Percentiles rank a stretch among this genome's conserved stretches.
Evolutionary conservation across 2,888 invertebrate species (phyloP).

Genomic region (Sceliomorpha sp.): DNA sequence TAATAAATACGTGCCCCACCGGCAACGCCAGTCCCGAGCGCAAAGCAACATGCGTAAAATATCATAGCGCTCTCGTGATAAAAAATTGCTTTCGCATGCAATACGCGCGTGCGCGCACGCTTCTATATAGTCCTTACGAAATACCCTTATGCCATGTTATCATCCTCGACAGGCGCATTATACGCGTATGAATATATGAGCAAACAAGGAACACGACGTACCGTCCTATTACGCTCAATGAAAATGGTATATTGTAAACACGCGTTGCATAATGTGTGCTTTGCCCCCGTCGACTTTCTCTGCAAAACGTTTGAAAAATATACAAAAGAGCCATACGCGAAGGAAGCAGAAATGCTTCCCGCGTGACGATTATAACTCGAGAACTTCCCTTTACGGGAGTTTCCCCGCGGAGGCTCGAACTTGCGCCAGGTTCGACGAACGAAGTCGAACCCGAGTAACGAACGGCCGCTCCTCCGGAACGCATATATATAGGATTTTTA

Average conservation of each 20-base stretch:
- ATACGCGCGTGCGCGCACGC: neutral
- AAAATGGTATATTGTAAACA: conserved; percentile 10
- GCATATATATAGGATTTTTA: too few relatives aligned
- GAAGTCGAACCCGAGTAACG: too few relatives aligned
- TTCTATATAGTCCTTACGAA: conserved; percentile 11
- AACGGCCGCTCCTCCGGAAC: too few relatives aligned
- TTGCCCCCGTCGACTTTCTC: conserved; percentile 15
- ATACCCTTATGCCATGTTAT: neutral
- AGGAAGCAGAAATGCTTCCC: neutral
- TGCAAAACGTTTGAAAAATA: conserved; percentile 4
- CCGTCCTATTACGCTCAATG: conserved; percentile 1
- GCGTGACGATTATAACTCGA: conserved; percentile 11
- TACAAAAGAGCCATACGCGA: neutral
- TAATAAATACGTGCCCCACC: conserved; percentile 3
- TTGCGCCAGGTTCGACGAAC: too few relatives aligned
- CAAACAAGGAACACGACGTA: conserved; percentile 10
- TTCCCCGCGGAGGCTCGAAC: too few relatives aligned
- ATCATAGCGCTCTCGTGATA: conserved; percentile 8
- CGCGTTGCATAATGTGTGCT: conserved; percentile 12
- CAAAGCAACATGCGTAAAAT: conserved; percentile 32
- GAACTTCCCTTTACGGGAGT: conserved; percentile 32
- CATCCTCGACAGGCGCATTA: neutral
- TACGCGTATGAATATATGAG: neutral
- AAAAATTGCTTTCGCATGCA: conserved; percentile 1
- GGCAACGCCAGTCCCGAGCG: conserved; percentile 8